Base-by-base conservation (phyloP, 2,888 invertebrate species). In the Oligia strigilis region DNA sequence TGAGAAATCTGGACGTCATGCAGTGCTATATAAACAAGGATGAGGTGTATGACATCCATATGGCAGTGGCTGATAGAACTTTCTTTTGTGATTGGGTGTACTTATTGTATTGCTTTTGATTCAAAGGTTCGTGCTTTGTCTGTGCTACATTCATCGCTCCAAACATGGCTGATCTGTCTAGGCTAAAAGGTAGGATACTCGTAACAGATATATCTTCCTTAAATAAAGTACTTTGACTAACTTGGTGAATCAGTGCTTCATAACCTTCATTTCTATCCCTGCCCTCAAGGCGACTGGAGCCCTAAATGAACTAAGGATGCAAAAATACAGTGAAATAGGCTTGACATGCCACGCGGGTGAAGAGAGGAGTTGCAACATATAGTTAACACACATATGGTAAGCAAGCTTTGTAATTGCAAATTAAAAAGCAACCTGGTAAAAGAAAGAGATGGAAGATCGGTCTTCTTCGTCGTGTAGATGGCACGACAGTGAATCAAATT, bases 311-410 rank as follows among this genome's bases (percentile, higher is more conserved):
- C 72, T 82, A 86, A 72, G 83, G 74, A 85, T 85, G 87, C 80
- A 84, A 85, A 86, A 80, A 86, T 86, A 85, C 84, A 83, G 87
- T 87, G 87, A 87, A 73, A 83, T 49, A 85, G 87, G 84, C 84
- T 81, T 52, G 62, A 66, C 87, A 87, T 87, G 85, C 85, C 87
- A 87, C 79, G 75, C 77, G 78, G 74, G 75, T 86, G 73, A 75
- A 67, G 64, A 83, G 43, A 76, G 72, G 78, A 67, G 62, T 72
- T 55, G 67, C 77, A 77, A 85, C 85, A 85, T 83, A 87, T 70
- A 87, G 85, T 75, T 85, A 87, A 83, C 84, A 85, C 85, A 85
- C 87, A 85, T 77, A 77, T 23, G 83, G 67, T 72, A 83, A 85
- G 85, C 87, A 85, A 85, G 84, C 85, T 79, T 62, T 76, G 71